phyloP scores from a whole-genome alignment of 2,113 vertebrate species.

The Nerophis ophidion region DNA sequence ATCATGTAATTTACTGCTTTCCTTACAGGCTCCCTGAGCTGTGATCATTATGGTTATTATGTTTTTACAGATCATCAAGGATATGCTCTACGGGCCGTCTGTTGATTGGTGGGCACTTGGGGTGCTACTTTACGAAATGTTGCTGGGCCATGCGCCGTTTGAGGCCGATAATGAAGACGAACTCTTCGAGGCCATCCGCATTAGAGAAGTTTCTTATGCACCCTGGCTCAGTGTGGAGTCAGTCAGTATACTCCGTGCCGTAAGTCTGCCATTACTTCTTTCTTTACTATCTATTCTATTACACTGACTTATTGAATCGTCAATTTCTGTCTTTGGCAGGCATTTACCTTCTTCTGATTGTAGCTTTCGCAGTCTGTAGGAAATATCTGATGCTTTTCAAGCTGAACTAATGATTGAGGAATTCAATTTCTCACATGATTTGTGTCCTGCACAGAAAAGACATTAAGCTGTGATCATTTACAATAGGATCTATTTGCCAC shows the following conservation, averaged over 20 bases:
- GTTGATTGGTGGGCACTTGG: slow-evolving; percentile 99
- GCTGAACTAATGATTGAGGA: slow-evolving; percentile 11
- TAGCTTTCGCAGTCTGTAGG: slow-evolving; percentile 3
- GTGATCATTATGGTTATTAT: slow-evolving; percentile 2
- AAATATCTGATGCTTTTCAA: slow-evolving; percentile 17
- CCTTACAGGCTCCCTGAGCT: not conserved
- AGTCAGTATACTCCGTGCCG: slow-evolving; percentile 87
- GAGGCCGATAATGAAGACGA: slow-evolving; percentile 97
- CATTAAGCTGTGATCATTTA: slow-evolving; percentile 6
- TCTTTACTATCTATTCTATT: not conserved
- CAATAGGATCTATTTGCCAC: not conserved
- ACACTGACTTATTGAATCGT: not conserved
- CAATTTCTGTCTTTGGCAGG: slow-evolving; percentile 13
- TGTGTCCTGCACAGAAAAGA: slow-evolving; percentile 8
- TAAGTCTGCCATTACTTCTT: slow-evolving; percentile 65
- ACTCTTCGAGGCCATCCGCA: slow-evolving; percentile 93
- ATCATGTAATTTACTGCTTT: not conserved
- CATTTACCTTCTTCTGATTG: not conserved
- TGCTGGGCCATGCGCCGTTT: slow-evolving; percentile 91
- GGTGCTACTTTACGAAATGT: slow-evolving; percentile 94
- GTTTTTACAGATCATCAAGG: slow-evolving; percentile 85
- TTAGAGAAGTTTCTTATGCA: slow-evolving; percentile 87
- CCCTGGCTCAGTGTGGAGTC: slow-evolving; percentile 87
- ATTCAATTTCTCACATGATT: slow-evolving; percentile 20
- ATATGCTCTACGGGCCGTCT: slow-evolving; percentile 91